Evolutionary conservation across 2,797 vertebrate species (phyloP), one percentile per base, ranked within the genome.

Genomic region (Apogon hyalosoma): DNA sequence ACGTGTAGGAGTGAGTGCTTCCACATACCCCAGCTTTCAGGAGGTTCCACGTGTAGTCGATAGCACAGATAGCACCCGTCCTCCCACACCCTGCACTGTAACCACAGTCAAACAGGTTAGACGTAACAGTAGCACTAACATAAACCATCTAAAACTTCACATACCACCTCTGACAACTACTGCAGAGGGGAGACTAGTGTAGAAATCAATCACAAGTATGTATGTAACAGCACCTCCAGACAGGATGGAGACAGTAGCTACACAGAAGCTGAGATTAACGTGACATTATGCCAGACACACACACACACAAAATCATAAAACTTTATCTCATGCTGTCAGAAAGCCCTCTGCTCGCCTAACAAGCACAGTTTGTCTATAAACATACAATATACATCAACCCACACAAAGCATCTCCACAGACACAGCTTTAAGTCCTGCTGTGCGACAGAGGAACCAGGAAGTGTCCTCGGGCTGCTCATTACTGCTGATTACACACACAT

Each of bases 11-110:
- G 67, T 46, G 58, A 13, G 67, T 46, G 66, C 31, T 45, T 11
- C 59, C 21, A 50, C 95, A 92, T 95, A 98, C 98, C 93, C 96
- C 96, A 77, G 97, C 97, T 94, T 98, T 99, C 64, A 99, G 95
- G 74, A 98, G 95, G 92, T 98, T 99, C 98, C 98, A 98, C 0
- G 97, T 99, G 93, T 98, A 97, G 94, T 99, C 97, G 73, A 98
- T 98, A 75, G 97, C 97, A 94, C 98, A 99, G 89, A 99, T 98
- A 77, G 98, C 98, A 65, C 97, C 98, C 7, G 98, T 99, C 87
- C 98, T 95, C 92, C 97, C 97, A 94, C 98, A 99, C 75, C 98
- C 98, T 80, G 98, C 98, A 92, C 98, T 99, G 94, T 56, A 82
- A 47, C 45, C 51, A 84, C 11, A 83, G 41, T 82, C 4, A 86